Evolutionary conservation across 2,113 vertebrate genomes (phyloP), one percentile per base, ranked within the genome.

Genomic region (Pangasianodon hypophthalmus): DNA sequence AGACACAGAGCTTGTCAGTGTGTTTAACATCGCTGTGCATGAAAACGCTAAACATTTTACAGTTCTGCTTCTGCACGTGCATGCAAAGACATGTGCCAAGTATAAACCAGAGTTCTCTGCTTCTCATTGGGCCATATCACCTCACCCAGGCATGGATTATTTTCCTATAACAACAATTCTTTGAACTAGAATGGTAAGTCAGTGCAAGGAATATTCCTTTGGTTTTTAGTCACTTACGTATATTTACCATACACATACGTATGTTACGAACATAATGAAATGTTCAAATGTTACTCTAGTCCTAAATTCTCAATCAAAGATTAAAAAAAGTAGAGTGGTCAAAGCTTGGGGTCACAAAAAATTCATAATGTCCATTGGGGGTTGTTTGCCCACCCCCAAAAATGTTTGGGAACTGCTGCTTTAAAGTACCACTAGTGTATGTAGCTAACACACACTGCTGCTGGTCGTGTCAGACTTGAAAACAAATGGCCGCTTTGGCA

Each of bases 381-480:
- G 21, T 77, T 9, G 10, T 46, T 24, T 26, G 21, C 10, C 73
- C 75, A 9, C 3, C 13, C 46, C 4, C 26, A 52, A 19, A 81
- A 81, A 18, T 58, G 3, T 84, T 29, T 62, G 58, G 82, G 54
- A 84, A 24, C 19, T 10, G 44, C 54, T 46, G 77, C 67, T 88
- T 24, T 90, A 48, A 89, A 86, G 26, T 6, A n/a, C 73, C 54
- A 48, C 73, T 10, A 81, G 71, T 86, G 54, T 80, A 41, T 32
- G 62, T 37, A 54, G 18, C 37, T 87, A 50, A 32, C 46, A 75
- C 46, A 88, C 64, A 77, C 3, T 83, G 88, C 69, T 62, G 87
- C 90, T 91, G 62, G 54, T 84, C 64, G 50, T 62, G 54, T 83
- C 67, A 24, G 71, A 71, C 54, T 52, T 80, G 41, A 91, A 41